phyloP scores from a whole-genome alignment of 2,888 invertebrate species.

The Ernsta delagoae region DNA sequence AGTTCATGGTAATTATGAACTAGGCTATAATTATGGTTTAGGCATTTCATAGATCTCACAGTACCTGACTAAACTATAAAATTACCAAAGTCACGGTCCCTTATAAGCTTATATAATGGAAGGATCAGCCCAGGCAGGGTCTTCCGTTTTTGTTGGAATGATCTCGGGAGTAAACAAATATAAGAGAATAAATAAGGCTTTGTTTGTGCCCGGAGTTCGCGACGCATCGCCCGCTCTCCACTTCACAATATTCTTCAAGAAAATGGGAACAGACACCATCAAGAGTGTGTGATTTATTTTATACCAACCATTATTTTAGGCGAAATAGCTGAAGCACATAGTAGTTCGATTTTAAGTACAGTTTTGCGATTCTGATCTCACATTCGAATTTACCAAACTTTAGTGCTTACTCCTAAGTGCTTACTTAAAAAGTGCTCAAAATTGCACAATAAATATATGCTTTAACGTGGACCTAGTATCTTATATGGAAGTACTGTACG shows the following conservation, averaged over 20 bases:
- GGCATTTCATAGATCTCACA: too few relatives aligned
- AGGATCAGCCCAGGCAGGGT: conserved; percentile 8
- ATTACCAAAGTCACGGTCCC: background rate
- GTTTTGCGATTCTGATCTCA: too few relatives aligned
- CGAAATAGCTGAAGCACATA: conserved; percentile 31
- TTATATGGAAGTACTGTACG: too few relatives aligned
- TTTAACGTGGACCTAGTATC: too few relatives aligned
- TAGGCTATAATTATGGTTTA: too few relatives aligned
- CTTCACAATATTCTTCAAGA: conserved; percentile 33
- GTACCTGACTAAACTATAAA: too few relatives aligned
- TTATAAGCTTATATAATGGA: conserved; percentile 13
- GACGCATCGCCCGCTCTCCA: conserved; percentile 28
- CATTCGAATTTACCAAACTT: too few relatives aligned
- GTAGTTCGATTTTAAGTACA: conserved; percentile 18
- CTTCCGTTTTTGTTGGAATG: background rate
- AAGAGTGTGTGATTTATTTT: conserved; percentile 33
- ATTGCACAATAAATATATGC: too few relatives aligned
- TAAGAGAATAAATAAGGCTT: conserved; percentile 43
- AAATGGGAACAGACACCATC: conserved; percentile 34
- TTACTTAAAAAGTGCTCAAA: too few relatives aligned
- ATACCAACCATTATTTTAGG: conserved; percentile 34
- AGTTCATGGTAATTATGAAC: too few relatives aligned
- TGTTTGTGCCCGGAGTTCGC: conserved; percentile 34
- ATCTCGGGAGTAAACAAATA: conserved; percentile 28
- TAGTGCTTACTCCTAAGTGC: too few relatives aligned